Percentiles rank a stretch among this genome's conserved stretches.
phyloP scores from a whole-genome alignment of 1,140 invertebrate genomes.

The Euura saliciscinereae region DNA sequence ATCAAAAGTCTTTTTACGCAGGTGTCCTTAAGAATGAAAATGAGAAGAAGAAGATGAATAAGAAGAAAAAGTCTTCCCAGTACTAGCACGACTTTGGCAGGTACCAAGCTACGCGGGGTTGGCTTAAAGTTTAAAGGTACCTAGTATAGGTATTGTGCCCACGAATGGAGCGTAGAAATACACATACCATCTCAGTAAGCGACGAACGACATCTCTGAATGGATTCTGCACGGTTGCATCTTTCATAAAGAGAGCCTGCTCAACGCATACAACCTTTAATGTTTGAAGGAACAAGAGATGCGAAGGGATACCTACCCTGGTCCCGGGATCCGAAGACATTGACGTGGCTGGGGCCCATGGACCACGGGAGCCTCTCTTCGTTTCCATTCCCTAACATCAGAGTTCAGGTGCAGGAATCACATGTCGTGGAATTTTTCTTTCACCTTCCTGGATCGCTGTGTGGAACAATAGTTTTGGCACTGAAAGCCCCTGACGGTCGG shows the following conservation, averaged over 20 bases:
- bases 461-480: conserved; percentile 27
- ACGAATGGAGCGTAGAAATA: background rate
- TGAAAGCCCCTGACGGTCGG: conserved; percentile 29
- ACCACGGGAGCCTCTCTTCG: background rate
- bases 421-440: conserved; percentile 20
- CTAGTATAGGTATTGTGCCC: background rate
- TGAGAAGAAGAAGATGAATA: background rate
- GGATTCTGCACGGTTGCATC: conserved; percentile 40
- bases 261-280: conserved; percentile 27
- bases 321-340: background rate
- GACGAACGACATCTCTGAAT: conserved; percentile 37
- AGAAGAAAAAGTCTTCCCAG: conserved; percentile 28
- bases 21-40: conserved; percentile 37
- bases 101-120: conserved; percentile 9
- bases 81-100: conserved; percentile 40
- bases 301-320: conserved; percentile 3
- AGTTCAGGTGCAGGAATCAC: conserved; percentile 34
- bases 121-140: background rate
- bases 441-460: background rate
- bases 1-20: conserved; percentile 55
- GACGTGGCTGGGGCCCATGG: background rate
- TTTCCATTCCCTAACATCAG: background rate
- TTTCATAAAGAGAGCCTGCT: conserved; percentile 32
- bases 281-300: conserved; percentile 36
- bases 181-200: background rate